These are phyloP conservation scores for Coranthus polyacanthus DNA, from an alignment of 2,797 vertebrate species.

Conservation along the genomic window DNA sequence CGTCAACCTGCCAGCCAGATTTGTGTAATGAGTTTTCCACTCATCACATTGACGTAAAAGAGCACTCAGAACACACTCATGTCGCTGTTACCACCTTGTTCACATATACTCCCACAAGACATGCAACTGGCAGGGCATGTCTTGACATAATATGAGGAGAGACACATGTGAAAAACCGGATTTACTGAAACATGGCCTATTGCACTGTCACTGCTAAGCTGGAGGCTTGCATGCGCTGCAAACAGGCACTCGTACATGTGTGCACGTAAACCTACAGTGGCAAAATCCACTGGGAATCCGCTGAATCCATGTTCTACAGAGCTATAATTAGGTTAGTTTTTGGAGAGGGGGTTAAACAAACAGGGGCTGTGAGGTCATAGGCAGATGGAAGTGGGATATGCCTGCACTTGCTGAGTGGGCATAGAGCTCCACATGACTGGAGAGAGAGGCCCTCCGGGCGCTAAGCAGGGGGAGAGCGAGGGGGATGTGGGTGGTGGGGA, in stretches of 20 bases:
- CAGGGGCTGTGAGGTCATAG: constrained; percentile 87
- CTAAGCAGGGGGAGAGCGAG: constrained; percentile 58
- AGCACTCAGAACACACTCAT: constrained; percentile 14
- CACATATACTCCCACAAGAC: constrained; percentile 23
- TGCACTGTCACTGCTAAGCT: constrained; percentile 30
- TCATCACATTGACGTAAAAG: constrained; percentile 71
- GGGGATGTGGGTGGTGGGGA: constrained; percentile 24
- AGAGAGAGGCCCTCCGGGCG: constrained; percentile 80
- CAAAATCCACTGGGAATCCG: constrained; percentile 78
- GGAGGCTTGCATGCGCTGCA: constrained; percentile 20
- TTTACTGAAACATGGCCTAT: constrained; percentile 36
- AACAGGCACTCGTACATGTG: constrained; percentile 33
- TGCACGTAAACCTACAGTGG: constrained; percentile 51
- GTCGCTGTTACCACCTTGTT: constrained; percentile 19
- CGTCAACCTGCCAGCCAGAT: constrained; percentile 61
- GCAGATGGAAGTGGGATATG: constrained; percentile 87
- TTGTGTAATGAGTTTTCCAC: constrained; percentile 77
- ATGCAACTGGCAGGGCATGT: constrained; percentile 52
- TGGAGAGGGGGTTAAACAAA: constrained; percentile 88
- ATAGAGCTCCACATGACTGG: constrained; percentile 84
- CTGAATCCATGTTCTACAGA: constrained; percentile 79
- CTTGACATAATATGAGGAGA: constrained; percentile 58
- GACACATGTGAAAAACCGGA: constrained; percentile 36
- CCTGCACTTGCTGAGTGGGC: constrained; percentile 89
- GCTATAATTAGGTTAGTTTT: constrained; percentile 87